Conservation (phyloP, 2,888 invertebrate species). For the Apamea epomidion region DNA sequence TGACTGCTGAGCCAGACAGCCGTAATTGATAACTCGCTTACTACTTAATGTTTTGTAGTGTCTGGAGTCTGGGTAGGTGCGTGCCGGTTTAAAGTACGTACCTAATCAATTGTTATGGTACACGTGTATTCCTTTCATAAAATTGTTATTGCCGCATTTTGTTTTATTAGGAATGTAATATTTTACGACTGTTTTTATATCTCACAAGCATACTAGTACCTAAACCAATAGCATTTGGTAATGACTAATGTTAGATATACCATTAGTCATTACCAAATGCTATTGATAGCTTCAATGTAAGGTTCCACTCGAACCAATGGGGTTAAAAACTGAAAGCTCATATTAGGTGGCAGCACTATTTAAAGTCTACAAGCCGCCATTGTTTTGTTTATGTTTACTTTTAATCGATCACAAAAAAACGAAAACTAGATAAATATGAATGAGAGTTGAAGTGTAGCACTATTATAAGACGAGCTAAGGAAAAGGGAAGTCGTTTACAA, state of each 20-base stretch:
- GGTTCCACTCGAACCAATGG: background rate
- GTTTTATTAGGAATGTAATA: constrained; percentile 11
- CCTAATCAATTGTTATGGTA: constrained; percentile 10
- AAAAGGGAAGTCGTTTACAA: too few relatives aligned
- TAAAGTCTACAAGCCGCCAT: background rate
- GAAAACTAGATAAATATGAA: too few relatives aligned
- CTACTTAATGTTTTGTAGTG: constrained; percentile 24
- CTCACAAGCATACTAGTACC: background rate
- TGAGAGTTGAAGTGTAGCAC: too few relatives aligned
- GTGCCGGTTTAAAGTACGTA: constrained; percentile 17
- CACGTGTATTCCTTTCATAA: constrained; percentile 43
- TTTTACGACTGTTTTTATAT: constrained; percentile 39
- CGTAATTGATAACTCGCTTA: constrained; percentile 41
- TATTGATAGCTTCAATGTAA: background rate
- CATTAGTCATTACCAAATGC: background rate
- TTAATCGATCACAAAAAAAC: too few relatives aligned
- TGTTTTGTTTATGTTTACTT: too few relatives aligned
- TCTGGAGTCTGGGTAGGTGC: constrained; percentile 21
- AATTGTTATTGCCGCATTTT: constrained; percentile 26
- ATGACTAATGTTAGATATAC: background rate
- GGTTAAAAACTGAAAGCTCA: background rate
- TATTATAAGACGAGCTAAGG: too few relatives aligned
- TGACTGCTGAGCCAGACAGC: constrained; percentile 39
- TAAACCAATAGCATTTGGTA: too few relatives aligned
- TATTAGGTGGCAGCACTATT: background rate